These are phyloP conservation scores for Eciton burchellii DNA, from an alignment of 1,140 invertebrate species.

Conservation along the genomic window DNA sequence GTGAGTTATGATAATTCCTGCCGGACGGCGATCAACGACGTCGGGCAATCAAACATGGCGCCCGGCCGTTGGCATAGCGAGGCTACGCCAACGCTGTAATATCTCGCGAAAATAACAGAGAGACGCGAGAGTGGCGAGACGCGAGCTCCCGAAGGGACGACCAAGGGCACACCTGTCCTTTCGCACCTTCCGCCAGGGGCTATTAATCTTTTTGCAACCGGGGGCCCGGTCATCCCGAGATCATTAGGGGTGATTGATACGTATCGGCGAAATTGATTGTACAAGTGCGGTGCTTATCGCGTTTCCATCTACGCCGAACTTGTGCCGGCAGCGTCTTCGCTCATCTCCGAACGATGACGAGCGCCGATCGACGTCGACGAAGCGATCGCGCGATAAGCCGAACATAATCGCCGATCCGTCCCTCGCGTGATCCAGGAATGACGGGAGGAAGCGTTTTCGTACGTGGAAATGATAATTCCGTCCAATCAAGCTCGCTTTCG, in stretches of 20 bases:
- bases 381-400: neutral
- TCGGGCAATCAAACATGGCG: slow-evolving; percentile 84
- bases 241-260: slow-evolving; percentile 59
- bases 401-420: neutral
- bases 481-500: slow-evolving; percentile 18
- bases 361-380: too few species aligned
- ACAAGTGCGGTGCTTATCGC: neutral
- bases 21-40: slow-evolving; percentile 83
- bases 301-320: slow-evolving; percentile 17
- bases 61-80: slow-evolving; percentile 78
- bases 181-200: slow-evolving; percentile 40
- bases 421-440: neutral
- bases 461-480: slow-evolving; percentile 18
- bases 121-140: slow-evolving; percentile 11
- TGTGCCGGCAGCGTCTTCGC: neutral
- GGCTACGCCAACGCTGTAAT: slow-evolving; percentile 78
- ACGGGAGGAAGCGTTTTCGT: neutral
- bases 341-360: neutral
- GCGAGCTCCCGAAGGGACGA: slow-evolving; percentile 16
- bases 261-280: slow-evolving; percentile 47
- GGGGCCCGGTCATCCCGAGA: slow-evolving; percentile 42
- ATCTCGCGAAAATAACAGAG: slow-evolving; percentile 76
- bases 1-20: slow-evolving; percentile 84
- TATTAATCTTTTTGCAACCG: slow-evolving; percentile 57
- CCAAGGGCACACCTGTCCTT: slow-evolving; percentile 57